Evolutionary conservation across 2,888 invertebrate species (phyloP), one percentile per base, ranked within the genome.

Genomic region (Mesoligia furuncula): DNA sequence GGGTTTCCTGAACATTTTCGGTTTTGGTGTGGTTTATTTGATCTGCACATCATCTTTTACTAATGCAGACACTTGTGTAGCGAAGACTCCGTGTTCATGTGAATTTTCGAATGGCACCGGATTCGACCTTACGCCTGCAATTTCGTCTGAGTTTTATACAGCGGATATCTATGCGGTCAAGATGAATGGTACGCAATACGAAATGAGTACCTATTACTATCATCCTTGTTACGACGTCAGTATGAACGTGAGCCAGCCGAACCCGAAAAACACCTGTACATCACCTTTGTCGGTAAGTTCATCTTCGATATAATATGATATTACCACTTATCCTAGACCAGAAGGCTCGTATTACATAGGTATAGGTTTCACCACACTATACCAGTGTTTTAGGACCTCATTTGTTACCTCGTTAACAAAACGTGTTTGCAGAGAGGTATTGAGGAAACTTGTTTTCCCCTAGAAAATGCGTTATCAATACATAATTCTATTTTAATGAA

Each of bases 31-130:
- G 48, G 70, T 92, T 73, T 85, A 76, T 81, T 85, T 92, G 75
- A 77, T 84, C 69, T 89, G 87, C 83, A 80, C 87, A 66, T 85
- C 85, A 74, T 80, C 85, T 57, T 82, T 85, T n/a, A 88, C 80
- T 57, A 83, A 89, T 77, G 91, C 90, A 66, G 95, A 96, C 83
- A 86, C 88, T 59, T 97, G 97, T 89, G 93, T 92, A 48, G 89
- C 91, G 78, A 94, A 91, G 86, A 93, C 93, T 66, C 90, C 96
- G 7, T 97, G 97, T 88, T 89, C 91, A 73, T 97, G 97, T 90
- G 94, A 92, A 84, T 97, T 95, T 91, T 85, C 95, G 11, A 96
- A 96, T 93, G 97, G 97, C 80, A 96, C 96, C 88, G 96, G 96
- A 88, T 93, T 96, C 85, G 96, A 97, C 91, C 91, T 97, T 81